phyloP scores from a whole-genome alignment of 2,888 invertebrate species.

The Drosophila atroscutellata region DNA sequence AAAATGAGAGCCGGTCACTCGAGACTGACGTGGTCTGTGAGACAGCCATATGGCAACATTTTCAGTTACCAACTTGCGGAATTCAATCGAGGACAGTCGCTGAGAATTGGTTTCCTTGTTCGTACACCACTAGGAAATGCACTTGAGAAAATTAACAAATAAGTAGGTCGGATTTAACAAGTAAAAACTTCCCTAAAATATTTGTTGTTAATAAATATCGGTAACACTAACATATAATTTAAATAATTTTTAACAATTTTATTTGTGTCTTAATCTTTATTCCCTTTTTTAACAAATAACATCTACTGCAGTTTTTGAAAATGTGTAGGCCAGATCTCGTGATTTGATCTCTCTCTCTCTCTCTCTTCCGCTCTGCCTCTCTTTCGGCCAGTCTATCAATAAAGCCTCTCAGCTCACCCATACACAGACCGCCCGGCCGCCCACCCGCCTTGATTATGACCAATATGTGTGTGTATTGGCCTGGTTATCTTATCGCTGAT shows the following conservation, averaged over 20 bases:
- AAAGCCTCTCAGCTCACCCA: conserved; percentile 9
- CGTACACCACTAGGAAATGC: background rate
- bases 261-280: background rate
- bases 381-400: conserved; percentile 26
- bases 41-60: conserved; percentile 9
- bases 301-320: background rate
- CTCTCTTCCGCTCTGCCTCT: background rate
- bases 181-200: too few species aligned
- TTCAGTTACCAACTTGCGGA: conserved; percentile 18
- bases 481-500: conserved; percentile 71
- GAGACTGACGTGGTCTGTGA: conserved; percentile 3
- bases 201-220: too few species aligned
- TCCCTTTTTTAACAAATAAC: background rate
- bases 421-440: background rate
- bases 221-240: background rate
- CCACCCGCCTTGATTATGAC: conserved; percentile 2
- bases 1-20: conserved; percentile 25
- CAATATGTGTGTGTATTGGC: conserved; percentile 10
- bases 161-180: background rate
- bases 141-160: background rate
- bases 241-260: background rate
- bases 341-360: conserved; percentile 30
- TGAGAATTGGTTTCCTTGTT: conserved; percentile 35
- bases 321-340: conserved; percentile 34
- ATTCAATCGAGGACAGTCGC: conserved; percentile 12